Evolutionary conservation across 2,888 invertebrate species (phyloP).

Genomic region (Desoria tigrina): DNA sequence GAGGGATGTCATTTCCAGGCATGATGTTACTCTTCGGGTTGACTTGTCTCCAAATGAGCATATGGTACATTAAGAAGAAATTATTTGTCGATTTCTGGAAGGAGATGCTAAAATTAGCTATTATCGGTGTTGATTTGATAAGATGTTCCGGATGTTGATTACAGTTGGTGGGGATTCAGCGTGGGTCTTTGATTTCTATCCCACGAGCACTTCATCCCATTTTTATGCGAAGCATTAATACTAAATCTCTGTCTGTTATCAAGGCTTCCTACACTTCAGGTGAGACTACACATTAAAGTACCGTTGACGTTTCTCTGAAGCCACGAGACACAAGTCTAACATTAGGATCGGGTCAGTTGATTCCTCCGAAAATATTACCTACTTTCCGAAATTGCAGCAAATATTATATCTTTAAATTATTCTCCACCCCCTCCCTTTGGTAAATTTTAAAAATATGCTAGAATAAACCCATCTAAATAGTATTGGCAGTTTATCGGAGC

Average conservation of each 20-base stretch:
- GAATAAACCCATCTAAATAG: too few relatives aligned
- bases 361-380: not conserved
- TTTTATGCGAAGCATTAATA: constrained; percentile 49
- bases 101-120: too few relatives aligned
- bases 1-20: constrained; percentile 54
- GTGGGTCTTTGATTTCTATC: constrained; percentile 55
- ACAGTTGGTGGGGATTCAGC: constrained; percentile 55
- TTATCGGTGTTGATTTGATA: too few relatives aligned
- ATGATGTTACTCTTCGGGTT: constrained; percentile 55
- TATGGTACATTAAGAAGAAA: constrained; percentile 49
- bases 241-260: constrained; percentile 52
- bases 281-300: constrained; percentile 33
- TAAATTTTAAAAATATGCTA: too few relatives aligned
- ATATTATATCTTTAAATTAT: not conserved
- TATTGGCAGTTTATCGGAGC: too few relatives aligned
- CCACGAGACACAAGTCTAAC: too few relatives aligned
- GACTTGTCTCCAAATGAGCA: constrained; percentile 54
- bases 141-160: too few relatives aligned
- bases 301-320: too few relatives aligned
- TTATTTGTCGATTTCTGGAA: too few relatives aligned
- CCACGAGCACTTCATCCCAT: constrained; percentile 55
- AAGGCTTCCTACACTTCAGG: constrained; percentile 55
- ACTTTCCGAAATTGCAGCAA: not conserved
- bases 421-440: too few relatives aligned
- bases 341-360: too few relatives aligned